Evolutionary conservation across 1,140 invertebrate species (phyloP), one percentile per base, ranked within the genome.

Genomic region (Leptinotarsa undecemlineata): DNA sequence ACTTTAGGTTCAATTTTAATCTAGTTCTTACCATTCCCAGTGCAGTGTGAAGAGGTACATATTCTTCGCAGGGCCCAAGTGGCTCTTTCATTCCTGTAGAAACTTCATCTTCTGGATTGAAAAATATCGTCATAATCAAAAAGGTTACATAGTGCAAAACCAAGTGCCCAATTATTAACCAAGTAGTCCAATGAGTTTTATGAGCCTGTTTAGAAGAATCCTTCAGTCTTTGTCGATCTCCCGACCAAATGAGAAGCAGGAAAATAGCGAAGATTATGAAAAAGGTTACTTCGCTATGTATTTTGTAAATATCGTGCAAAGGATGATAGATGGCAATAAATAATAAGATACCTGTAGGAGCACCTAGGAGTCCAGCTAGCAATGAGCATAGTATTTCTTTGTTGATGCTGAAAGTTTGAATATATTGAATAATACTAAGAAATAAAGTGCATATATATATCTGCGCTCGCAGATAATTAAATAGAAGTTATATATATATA

Each of bases 251-350:
- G 64, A 92, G 86, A 1, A 89, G 76, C 4, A 88, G 82, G 80
- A 89, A 93, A 48, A 91, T 85, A 3, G 88, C 78, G 73, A 92
- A 87, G 3, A 93, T 84, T 4, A 91, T 81, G 78, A 92, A 89
- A 76, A 90, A 89, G 19, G 91, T 91, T 0, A 93, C 90, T 86
- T 94, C 92, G 0, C 91, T 88, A 82, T 93, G 92, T 33, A 94
- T 88, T 60, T 88, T 86, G 71, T 85, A 88, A 2, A 87, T 82
- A 80, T 94, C 93, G 80, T 94, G 92, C 0, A 94, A 86, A 0
- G 92, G 91, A 81, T 95, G 92, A 82, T 94, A 94, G 57, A 93
- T 84, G 0, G 90, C 88, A 8, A 93, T 81, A 82, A 94, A 94
- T 76, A 92, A 83, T 2, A 93, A 75, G 3, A 93, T 87, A 3